Evolutionary conservation across 2,888 invertebrate genomes (phyloP), one percentile per base, ranked within the genome.

Genomic region (Nymphalis polychloros): DNA sequence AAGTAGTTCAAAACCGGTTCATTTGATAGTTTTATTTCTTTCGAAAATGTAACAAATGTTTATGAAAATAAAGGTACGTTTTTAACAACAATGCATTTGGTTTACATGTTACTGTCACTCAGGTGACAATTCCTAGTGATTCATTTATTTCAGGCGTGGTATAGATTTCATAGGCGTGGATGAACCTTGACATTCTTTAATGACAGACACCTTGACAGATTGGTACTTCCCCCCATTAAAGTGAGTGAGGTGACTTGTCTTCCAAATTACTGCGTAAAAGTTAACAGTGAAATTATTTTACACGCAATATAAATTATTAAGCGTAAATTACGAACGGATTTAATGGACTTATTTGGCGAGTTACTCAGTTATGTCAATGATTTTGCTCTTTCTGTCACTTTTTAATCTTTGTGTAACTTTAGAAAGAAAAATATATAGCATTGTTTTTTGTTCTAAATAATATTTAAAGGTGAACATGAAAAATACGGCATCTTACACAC

Each of bases 101-200:
- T 31, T 27, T 35, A 19, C 19, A 27, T 31, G 19, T 57, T 5
- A 41, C 35, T 41, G 41, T 52, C 31, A 31, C 16, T 23, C 8
- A 7, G 53, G 31, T 35, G 48, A 55, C 55, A 66, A 66, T 61
- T 13, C 4, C 52, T 20, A 27, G 41, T 55, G 53, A 35, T 49
- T 57, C 48, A 67, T 53, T 64, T 57, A 57, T 46, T 53, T 23
- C 55, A 61, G 41, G 48, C 35, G 13, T 35, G 20, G 19, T 63
- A 53, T 57, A 47, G 20, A 52, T 59, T 50, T 64, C 68, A 61
- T 57, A 67, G 72, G 71, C 69, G 72, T 68, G 59, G 46, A 17
- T n/a, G 63, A 64, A 63, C 73, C 73, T 73, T 73, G 71, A 64
- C 71, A 73, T 73, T 73, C 63, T 67, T 60, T 64, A 55, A 63